These are phyloP conservation scores for Perdix hodgsoniae DNA, from an alignment of 2,797 vertebrate species.

Conservation along the genomic window DNA sequence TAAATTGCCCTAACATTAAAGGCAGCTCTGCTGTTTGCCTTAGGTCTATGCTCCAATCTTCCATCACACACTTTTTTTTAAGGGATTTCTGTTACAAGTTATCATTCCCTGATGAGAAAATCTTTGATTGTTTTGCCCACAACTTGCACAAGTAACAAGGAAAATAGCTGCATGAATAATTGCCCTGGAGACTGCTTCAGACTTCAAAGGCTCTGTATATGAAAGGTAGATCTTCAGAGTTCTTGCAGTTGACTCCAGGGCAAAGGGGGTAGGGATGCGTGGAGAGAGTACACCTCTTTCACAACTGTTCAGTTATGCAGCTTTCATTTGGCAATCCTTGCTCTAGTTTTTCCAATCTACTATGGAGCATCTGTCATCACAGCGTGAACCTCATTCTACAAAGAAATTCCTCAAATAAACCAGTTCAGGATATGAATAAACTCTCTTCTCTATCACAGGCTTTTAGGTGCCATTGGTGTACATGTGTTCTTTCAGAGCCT, in stretches of 20 bases:
- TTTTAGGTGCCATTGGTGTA: rapidly evolving
- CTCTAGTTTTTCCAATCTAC: not conserved
- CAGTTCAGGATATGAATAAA: not conserved
- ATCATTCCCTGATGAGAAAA: not conserved
- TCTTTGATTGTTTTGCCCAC: not conserved
- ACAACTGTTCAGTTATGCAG: not conserved
- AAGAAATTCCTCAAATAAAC: not conserved
- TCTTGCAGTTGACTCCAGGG: not conserved
- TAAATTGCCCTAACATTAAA: rapidly evolving
- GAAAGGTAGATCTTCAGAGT: not conserved
- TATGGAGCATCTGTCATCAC: not conserved
- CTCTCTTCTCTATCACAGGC: not conserved
- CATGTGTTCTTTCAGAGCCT: not conserved
- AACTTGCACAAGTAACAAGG: not conserved
- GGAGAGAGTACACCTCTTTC: not conserved
- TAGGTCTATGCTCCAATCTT: rapidly evolving
- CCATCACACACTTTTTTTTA: not conserved
- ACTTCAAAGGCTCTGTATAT: not conserved
- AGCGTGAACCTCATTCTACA: not conserved
- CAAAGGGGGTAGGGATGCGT: rapidly evolving
- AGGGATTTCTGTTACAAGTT: not conserved
- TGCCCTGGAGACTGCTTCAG: not conserved
- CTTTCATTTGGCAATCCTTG: not conserved
- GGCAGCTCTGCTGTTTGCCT: not conserved
- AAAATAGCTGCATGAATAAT: not conserved